A percentile compares a stretch with the other conserved stretches of the same genome.
Evolutionary conservation across 2,888 invertebrate genomes (phyloP).

Genomic region (Limenitis camilla): DNA sequence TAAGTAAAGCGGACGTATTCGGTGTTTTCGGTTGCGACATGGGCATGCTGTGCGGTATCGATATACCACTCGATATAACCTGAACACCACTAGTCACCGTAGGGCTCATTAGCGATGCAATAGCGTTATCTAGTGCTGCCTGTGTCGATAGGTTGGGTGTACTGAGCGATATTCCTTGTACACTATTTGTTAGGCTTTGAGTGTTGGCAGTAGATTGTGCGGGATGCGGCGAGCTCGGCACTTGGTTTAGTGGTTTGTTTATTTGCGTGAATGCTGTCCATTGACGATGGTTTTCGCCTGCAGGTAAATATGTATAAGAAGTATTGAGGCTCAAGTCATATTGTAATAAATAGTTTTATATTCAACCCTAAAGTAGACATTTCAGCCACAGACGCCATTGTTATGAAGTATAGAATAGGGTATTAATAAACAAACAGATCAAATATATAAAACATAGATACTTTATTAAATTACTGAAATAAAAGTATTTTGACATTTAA

Average conservation of each 20-base stretch:
- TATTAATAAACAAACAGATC: too few species aligned
- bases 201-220: slow-evolving; percentile 41
- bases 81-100: slow-evolving; percentile 46
- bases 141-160: slow-evolving; percentile 50
- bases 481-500: too few species aligned
- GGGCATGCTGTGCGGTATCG: slow-evolving; percentile 31
- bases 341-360: not conserved
- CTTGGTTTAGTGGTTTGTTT: slow-evolving; percentile 44
- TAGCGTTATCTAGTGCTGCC: slow-evolving; percentile 57
- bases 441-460: too few species aligned
- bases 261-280: slow-evolving; percentile 56
- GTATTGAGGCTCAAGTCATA: not conserved
- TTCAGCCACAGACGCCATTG: too few species aligned
- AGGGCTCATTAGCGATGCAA: slow-evolving; percentile 64
- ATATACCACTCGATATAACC: slow-evolving; percentile 58
- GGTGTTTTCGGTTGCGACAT: slow-evolving; percentile 6
- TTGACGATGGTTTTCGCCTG: slow-evolving; percentile 59
- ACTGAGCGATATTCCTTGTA: slow-evolving; percentile 59
- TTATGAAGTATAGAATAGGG: too few species aligned
- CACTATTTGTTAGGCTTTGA: slow-evolving; percentile 56
- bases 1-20: slow-evolving; percentile 39
- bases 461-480: too few species aligned
- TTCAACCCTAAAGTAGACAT: too few species aligned
- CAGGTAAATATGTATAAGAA: not conserved
- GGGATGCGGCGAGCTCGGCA: slow-evolving; percentile 45